Evolutionary conservation across 2,797 vertebrate species (phyloP), one percentile per base, ranked within the genome.

Genomic region (Falco peregrinus): DNA sequence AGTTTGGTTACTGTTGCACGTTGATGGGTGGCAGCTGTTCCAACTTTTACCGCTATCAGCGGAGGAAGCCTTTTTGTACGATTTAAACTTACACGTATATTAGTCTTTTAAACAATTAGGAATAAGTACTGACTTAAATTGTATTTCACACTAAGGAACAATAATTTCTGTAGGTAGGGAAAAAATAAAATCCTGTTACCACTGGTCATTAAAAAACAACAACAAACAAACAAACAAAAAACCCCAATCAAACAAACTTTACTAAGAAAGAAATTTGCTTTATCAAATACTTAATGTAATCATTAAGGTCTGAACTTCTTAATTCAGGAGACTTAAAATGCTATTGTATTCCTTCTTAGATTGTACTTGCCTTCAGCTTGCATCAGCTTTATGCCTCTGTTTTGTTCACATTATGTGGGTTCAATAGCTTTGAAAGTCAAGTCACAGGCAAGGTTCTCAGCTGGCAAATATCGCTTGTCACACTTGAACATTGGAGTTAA

Each of bases 11-110:
- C 76, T 84, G 50, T 95, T 88, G 77, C 67, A 37, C 53, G 31
- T 86, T 94, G 89, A 88, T 93, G 57, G 24, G 70, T 53, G 63
- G 75, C 85, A 95, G 91, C 87, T 96, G 89, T 90, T 93, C 70
- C 33, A 26, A 65, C 65, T 84, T 87, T 77, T 86, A 45, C 70
- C 6, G 1, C 83, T 79, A 28, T 73, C 39, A 60, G n/a, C 74
- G 48, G 67, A 94, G 67, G 86, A 81, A 90, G 22, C 17, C n/a
- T 91, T 94, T 90, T 76, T 61, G 69, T 80, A 70, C 60, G 64
- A 64, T 51, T 94, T 86, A 90, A 88, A 60, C 37, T 51, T 73
- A 87, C 22, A 71, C 18, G 5, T 63, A 54, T 79, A 82, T 76
- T 86, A 95, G 54, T 50, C 35, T 84, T 95, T 73, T 59, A 88